Evolutionary conservation across 1,140 invertebrate species (phyloP), one percentile per base, ranked within the genome.

Genomic region (Rhyacophila brunnea): DNA sequence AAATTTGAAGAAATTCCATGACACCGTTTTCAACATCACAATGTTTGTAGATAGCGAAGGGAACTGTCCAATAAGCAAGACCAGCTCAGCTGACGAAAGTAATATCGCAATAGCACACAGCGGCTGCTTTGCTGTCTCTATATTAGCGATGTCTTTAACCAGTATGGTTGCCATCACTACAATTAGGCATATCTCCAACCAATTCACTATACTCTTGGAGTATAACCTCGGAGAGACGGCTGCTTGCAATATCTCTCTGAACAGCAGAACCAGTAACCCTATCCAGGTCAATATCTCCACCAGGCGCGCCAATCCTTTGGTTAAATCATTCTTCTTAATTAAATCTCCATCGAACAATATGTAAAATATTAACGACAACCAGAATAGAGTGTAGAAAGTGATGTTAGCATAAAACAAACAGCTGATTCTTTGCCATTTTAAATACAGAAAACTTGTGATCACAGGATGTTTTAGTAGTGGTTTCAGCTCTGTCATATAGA

Each of bases 351-450:
- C 85, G 19, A 79, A 75, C 0, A 81, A 69, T 13, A 89, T 86
- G 60, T 89, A 88, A 0, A 74, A 58, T 44, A 87, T 84, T 36
- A 91, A 74, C 15, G 85, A 75, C 1, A 85, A 53, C 68, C 86
- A 88, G 67, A 91, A 88, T 0, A 86, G 59, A 0, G 85, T 69
- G 70, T 91, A 92, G 60, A 91, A 83, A 1, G 81, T 67, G 18
- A 91, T 83, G 70, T 92, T 91, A 1, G 82, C 71, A 49, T 85
- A 86, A 65, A 90, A 88, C 7, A 90, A 75, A n/a, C 82, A 80
- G 20, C 86, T 83, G 55, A 92, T 86, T 54, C 84, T 79, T 66
- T 87, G 82, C 89, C 90, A 93, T 71, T 93, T 93, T n/a, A 92
- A 75, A 67, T 87, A 86, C 1, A 93, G 68, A 65, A 92, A 91